A percentile compares a stretch with the other conserved stretches of the same genome.
These are phyloP conservation scores for Cinclus cinclus DNA, from an alignment of 2,113 vertebrate genomes.

Conservation along the genomic window DNA sequence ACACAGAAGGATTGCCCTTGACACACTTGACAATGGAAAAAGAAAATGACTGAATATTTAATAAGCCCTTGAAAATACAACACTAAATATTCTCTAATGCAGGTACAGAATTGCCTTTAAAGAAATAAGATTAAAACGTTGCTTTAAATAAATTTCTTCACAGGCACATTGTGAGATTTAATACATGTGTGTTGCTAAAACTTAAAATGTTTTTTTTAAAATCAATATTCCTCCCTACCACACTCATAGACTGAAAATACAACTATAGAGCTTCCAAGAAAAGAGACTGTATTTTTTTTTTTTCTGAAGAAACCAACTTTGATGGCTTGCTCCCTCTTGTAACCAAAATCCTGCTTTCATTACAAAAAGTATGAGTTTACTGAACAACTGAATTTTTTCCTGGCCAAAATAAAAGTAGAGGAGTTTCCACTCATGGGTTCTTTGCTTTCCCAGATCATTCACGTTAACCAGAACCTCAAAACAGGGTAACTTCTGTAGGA, in stretches of 20 bases:
- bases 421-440: background rate
- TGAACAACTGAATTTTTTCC: background rate
- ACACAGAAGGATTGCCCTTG: slow-evolving; percentile 58
- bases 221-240: background rate
- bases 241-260: background rate
- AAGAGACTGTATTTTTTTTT: background rate
- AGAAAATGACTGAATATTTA: slow-evolving; percentile 71
- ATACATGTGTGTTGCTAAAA: background rate
- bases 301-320: background rate
- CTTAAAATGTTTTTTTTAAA: background rate
- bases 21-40: slow-evolving; percentile 44
- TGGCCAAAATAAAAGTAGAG: background rate
- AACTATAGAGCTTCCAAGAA: background rate
- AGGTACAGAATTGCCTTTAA: slow-evolving; percentile 27
- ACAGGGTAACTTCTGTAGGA: background rate
- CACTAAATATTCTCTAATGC: slow-evolving; percentile 60
- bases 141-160: slow-evolving; percentile 10
- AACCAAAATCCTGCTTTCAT: background rate
- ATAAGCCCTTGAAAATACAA: slow-evolving; percentile 65
- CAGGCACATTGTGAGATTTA: background rate
- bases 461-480: background rate
- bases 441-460: background rate
- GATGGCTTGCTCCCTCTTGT: background rate
- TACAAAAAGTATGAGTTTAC: background rate
- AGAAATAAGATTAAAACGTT: background rate